These are phyloP conservation scores for Toxostoma redivivum DNA, from an alignment of 2,113 vertebrate genomes.

Conservation along the genomic window DNA sequence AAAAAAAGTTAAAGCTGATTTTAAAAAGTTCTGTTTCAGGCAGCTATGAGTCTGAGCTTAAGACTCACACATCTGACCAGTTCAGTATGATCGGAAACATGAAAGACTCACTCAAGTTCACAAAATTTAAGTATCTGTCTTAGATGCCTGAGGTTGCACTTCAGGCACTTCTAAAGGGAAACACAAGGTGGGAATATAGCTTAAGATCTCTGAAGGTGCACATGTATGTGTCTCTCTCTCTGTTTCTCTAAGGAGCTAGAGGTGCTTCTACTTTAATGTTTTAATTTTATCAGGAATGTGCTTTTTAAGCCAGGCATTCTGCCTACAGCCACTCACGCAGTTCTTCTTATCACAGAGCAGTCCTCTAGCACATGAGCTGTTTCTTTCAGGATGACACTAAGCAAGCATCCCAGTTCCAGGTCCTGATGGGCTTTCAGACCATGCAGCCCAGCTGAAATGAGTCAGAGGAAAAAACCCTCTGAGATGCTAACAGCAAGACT, in stretches of 20 bases:
- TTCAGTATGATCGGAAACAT: not conserved
- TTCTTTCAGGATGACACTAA: not conserved
- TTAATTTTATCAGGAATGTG: not conserved
- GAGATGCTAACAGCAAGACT: not conserved
- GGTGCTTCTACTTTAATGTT: not conserved
- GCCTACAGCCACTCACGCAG: not conserved
- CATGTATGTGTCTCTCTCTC: rapidly evolving
- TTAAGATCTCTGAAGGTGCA: not conserved
- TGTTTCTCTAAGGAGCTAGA: not conserved
- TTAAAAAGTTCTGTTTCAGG: not conserved
- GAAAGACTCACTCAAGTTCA: not conserved
- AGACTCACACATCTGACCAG: not conserved
- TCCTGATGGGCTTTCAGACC: not conserved
- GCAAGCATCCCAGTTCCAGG: not conserved
- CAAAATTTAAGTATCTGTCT: not conserved
- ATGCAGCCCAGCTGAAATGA: not conserved
- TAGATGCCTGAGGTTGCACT: not conserved
- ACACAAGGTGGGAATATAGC: not conserved
- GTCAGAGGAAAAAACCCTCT: not conserved
- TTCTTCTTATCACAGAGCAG: not conserved
- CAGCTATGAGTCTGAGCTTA: not conserved
- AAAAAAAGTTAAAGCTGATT: not conserved
- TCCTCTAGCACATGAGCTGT: not conserved
- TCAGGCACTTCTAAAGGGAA: not conserved
- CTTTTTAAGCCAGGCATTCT: not conserved